Percentiles rank a stretch among this genome's conserved stretches.
Evolutionary conservation across 2,113 vertebrate species (phyloP).

Genomic region (Chionodraco myersi): DNA sequence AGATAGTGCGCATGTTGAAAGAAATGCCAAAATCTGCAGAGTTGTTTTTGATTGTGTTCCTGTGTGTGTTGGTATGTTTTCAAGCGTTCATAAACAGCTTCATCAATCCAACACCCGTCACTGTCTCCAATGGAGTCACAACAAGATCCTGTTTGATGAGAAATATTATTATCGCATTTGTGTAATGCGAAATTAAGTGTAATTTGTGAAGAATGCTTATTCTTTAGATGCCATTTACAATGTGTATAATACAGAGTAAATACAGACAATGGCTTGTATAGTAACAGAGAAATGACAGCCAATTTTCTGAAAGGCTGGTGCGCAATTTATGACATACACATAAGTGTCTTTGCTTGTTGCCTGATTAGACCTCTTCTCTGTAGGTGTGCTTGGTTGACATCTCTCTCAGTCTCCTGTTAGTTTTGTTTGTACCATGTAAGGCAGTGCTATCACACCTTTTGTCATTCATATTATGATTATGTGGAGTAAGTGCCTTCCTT

Average conservation of each 20-base stretch:
- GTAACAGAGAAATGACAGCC: too few species aligned
- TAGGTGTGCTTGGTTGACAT: neutral
- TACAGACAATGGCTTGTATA: neutral
- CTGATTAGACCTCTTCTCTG: neutral
- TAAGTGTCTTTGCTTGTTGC: too few species aligned
- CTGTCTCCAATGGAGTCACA: conserved; percentile 33
- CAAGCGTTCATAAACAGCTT: conserved; percentile 13
- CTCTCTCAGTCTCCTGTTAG: neutral
- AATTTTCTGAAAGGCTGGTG: too few species aligned
- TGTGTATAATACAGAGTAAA: neutral
- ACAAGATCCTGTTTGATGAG: conserved; percentile 46
- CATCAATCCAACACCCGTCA: conserved; percentile 40
- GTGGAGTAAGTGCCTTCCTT: too few species aligned
- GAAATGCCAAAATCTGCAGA: neutral
- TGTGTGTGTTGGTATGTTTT: conserved; percentile 36
- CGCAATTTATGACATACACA: too few species aligned
- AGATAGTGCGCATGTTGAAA: neutral
- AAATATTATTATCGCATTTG: conserved; percentile 50
- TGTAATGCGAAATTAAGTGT: too few species aligned
- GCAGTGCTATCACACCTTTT: neutral
- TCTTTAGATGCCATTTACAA: neutral
- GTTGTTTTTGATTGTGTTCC: conserved; percentile 14
- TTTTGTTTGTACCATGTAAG: neutral
- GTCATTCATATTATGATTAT: neutral
- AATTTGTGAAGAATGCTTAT: conserved; percentile 2